A percentile compares a stretch with the other conserved stretches of the same genome.
Evolutionary conservation across 1,140 invertebrate species (phyloP).

Genomic region (Atta texana): DNA sequence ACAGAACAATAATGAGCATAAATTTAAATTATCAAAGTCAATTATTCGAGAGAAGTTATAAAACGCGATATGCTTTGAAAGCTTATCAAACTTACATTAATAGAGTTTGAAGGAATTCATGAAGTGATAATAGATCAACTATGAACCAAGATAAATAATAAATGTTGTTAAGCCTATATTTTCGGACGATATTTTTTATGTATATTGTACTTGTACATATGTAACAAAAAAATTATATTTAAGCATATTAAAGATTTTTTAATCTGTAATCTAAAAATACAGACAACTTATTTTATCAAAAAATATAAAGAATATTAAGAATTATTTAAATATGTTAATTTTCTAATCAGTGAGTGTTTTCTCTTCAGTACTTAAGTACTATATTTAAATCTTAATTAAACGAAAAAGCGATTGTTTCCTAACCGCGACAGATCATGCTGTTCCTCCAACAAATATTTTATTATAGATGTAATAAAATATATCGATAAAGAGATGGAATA

Average conservation of each 20-base stretch:
- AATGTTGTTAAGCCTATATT: constrained; percentile 50
- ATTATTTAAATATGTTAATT: constrained; percentile 10
- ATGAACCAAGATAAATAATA: constrained; percentile 22
- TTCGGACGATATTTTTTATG: background rate
- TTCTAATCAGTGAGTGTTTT: background rate
- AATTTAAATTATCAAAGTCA: constrained; percentile 29
- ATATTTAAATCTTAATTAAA: background rate
- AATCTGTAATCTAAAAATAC: background rate
- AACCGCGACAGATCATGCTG: constrained; percentile 8
- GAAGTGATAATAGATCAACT: constrained; percentile 9
- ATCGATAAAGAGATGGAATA: background rate
- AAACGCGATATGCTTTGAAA: constrained; percentile 51
- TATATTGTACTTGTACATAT: background rate
- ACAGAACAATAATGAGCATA: constrained; percentile 14
- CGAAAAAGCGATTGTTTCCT: constrained; percentile 2
- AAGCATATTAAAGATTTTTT: background rate
- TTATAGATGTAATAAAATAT: constrained; percentile 28
- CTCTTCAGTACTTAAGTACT: background rate
- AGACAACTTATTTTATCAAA: background rate
- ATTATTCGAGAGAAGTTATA: background rate
- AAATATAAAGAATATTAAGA: background rate
- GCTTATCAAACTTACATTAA: background rate
- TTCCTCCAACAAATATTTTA: background rate
- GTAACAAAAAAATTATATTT: background rate
- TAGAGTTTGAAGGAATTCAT: background rate